phyloP scores from a whole-genome alignment of 1,140 invertebrate species.

The Leptonema lineaticorne region DNA sequence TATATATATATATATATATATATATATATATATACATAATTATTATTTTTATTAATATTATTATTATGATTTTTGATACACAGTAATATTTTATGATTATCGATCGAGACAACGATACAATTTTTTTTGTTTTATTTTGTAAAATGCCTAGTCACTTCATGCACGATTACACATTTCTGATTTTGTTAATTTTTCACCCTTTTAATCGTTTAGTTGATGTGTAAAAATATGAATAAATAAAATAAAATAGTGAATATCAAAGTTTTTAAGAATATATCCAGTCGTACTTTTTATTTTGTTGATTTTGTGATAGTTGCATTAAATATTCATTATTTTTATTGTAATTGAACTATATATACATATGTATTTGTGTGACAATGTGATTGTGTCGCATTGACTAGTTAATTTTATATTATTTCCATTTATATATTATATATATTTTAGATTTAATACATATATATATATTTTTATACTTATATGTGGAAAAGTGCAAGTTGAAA shows the following conservation, averaged over 20 bases:
- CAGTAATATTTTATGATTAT: no score
- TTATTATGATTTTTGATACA: no score
- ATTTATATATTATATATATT: constrained; percentile 8
- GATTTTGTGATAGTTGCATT: constrained; percentile 19
- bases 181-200: neutral
- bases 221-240: no score
- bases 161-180: constrained; percentile 3
- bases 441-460: neutral
- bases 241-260: constrained; percentile 3
- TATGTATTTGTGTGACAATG: neutral
- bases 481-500: constrained; percentile 16
- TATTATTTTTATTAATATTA: neutral
- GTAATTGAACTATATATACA: neutral
- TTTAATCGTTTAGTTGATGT: neutral
- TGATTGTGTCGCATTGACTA: neutral
- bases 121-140: no score
- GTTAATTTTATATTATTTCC: constrained; percentile 10
- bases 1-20: neutral
- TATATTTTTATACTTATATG: neutral
- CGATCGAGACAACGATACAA: no score
- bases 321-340: constrained; percentile 4
- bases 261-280: constrained; percentile 5
- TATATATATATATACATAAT: neutral
- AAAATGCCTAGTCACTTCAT: constrained; percentile 7
- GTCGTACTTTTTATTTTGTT: constrained; percentile 6